These are phyloP conservation scores for Muraenolepis orangiensis DNA, from an alignment of 2,797 vertebrate species.

Conservation along the genomic window DNA sequence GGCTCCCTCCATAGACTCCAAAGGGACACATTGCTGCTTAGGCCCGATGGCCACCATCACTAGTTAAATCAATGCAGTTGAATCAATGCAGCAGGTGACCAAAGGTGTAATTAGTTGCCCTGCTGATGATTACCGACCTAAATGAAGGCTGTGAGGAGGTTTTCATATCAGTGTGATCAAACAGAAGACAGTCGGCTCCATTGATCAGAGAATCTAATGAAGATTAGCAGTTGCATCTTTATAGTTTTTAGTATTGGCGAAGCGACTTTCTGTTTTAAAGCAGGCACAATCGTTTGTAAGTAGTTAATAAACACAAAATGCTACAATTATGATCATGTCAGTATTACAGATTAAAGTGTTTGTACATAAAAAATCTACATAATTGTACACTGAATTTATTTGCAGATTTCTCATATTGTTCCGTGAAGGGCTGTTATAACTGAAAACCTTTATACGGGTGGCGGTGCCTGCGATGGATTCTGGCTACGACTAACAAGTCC, in stretches of 20 bases:
- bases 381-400: not conserved
- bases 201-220: not conserved
- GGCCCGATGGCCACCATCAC: not conserved
- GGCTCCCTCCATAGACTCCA: not conserved
- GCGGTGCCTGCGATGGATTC: not conserved
- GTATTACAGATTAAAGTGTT: not conserved
- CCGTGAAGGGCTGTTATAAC: not conserved
- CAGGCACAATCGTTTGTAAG: not conserved
- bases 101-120: not conserved
- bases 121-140: not conserved
- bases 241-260: too few species aligned
- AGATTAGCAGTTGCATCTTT: not conserved
- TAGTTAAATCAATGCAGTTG: not conserved
- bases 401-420: not conserved
- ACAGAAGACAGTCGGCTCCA: not conserved
- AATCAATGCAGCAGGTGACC: not conserved
- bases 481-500: not conserved
- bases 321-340: not conserved
- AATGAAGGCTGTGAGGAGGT: not conserved
- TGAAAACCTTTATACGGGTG: not conserved
- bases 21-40: not conserved
- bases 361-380: not conserved
- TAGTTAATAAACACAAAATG: not conserved
- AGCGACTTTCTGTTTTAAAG: not conserved
- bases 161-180: not conserved